Evolutionary conservation across 2,113 vertebrate species (phyloP).

Genomic region (Carassius auratus): DNA sequence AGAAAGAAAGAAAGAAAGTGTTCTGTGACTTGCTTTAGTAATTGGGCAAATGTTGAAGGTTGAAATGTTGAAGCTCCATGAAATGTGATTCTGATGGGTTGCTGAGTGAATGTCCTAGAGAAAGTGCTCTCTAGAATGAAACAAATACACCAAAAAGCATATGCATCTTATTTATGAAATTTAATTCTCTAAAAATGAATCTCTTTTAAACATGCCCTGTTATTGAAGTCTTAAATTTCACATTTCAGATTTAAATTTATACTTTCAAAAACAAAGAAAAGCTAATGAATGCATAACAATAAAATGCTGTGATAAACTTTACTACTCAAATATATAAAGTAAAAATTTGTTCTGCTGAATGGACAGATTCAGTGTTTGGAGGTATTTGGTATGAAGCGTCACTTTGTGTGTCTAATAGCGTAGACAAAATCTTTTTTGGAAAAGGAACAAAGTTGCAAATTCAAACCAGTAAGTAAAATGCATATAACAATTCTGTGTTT

Average conservation of each 20-base stretch:
- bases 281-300: neutral
- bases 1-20: neutral
- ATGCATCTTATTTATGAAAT: neutral
- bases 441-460: constrained; percentile 48
- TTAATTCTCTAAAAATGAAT: neutral
- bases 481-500: neutral
- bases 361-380: neutral
- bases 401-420: constrained; percentile 53
- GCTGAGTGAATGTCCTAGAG: neutral
- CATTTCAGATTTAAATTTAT: neutral
- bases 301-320: neutral
- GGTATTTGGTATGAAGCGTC: constrained; percentile 29
- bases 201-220: neutral
- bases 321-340: neutral
- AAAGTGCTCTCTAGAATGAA: neutral
- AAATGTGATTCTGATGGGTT: neutral
- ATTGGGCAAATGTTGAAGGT: neutral
- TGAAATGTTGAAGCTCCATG: neutral
- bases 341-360: neutral
- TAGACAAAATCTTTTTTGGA: constrained; percentile 59
- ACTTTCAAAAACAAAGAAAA: neutral
- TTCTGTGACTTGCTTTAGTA: neutral
- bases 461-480: constrained; percentile 57
- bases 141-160: neutral
- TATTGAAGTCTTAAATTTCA: neutral